Evolutionary conservation across 2,797 vertebrate species (phyloP).

Genomic region (Melanotaenia parkinsoni): DNA sequence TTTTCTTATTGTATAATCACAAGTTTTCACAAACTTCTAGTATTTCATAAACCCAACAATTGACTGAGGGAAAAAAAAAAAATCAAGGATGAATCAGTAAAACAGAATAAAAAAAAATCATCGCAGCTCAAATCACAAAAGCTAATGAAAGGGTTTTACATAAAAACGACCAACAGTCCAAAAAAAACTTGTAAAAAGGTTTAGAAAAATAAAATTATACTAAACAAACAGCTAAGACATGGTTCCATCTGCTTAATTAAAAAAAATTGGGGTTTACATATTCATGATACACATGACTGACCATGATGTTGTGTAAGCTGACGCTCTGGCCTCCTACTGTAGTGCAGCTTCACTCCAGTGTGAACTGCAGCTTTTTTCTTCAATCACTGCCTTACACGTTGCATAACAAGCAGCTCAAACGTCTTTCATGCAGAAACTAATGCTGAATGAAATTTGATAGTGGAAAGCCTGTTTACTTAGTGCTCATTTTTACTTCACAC

Average conservation of each 20-base stretch:
- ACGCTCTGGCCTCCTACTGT: constrained; percentile 16
- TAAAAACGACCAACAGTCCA: not conserved
- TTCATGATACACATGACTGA: constrained; percentile 51
- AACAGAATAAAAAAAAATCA: not conserved
- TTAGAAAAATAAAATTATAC: no score
- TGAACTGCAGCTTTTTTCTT: constrained; percentile 23
- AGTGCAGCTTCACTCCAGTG: constrained; percentile 13
- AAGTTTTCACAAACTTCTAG: not conserved
- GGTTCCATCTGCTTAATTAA: constrained; percentile 50
- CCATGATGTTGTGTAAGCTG: constrained; percentile 29
- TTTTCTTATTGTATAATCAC: no score
- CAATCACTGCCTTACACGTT: constrained; percentile 31
- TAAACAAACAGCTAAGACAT: not conserved
- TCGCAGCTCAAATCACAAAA: not conserved
- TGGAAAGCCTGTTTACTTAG: constrained; percentile 34
- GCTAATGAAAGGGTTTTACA: constrained; percentile 2
- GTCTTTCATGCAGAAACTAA: constrained; percentile 44
- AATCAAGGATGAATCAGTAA: not conserved
- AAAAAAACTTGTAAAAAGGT: not conserved
- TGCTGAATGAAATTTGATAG: constrained; percentile 20
- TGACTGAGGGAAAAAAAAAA: no score
- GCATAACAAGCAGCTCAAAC: constrained; percentile 38
- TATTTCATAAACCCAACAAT: not conserved
- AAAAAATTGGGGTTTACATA: constrained; percentile 44
- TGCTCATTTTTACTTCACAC: constrained; percentile 11